Conservation (phyloP, 1,140 invertebrate species). For the Drosophila parvula region DNA sequence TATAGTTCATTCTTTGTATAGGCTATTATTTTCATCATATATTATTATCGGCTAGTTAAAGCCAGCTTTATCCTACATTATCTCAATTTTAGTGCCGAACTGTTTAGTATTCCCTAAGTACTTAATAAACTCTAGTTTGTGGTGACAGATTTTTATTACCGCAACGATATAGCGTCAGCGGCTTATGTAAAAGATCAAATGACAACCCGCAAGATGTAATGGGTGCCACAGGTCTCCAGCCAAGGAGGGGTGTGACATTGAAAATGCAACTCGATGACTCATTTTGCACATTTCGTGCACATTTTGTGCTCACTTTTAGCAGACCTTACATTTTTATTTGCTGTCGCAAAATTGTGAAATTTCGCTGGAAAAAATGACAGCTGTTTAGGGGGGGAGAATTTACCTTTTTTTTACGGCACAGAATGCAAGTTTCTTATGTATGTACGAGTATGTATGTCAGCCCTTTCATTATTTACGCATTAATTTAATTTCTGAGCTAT, state of each 20-base stretch:
- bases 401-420: background rate
- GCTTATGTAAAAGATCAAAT: conserved; percentile 1
- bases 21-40: background rate
- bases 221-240: background rate
- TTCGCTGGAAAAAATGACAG: conserved; percentile 25
- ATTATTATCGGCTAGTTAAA: background rate
- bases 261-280: conserved; percentile 24
- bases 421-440: background rate
- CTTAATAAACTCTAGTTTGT: conserved; percentile 3
- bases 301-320: background rate
- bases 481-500: conserved; percentile 1
- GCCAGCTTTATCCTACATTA: background rate
- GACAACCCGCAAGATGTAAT: background rate
- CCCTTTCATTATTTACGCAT: background rate
- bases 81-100: background rate
- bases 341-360: conserved; percentile 3
- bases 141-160: background rate
- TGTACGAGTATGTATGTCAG: background rate
- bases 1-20: background rate
- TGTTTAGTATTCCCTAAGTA: background rate
- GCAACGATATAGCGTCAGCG: background rate
- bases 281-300: conserved; percentile 6
- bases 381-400: conserved; percentile 32
- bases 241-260: conserved; percentile 8
- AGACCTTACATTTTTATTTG: background rate